Evolutionary conservation across 1,140 invertebrate species (phyloP), one percentile per base, ranked within the genome.

Genomic region (Ectropis grisescens): DNA sequence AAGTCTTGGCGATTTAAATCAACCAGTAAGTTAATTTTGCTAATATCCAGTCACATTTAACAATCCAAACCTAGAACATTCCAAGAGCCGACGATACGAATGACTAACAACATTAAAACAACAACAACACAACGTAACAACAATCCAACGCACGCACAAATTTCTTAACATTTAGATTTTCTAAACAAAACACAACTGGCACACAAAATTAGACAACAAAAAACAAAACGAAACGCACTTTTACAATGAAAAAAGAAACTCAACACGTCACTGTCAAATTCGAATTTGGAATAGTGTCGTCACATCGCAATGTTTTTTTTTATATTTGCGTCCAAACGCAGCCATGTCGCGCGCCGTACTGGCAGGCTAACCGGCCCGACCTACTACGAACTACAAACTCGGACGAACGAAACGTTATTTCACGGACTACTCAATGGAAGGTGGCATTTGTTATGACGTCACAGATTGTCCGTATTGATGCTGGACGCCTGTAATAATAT

Each of bases 291-390:
- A 47, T 2, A 58, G 60, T 43, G 32, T 39, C 41, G 48, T 51
- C 48, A n/a, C n/a, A n/a, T n/a, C 59, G 33, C 50, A 19, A 19
- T 51, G 9, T 27, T 35, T 49, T 43, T 54, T 47, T 47, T 51
- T 43, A 37, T 39, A 38, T 15, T 13, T 30, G 15, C 67, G 58
- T 58, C 55, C 31, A 37, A 14, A 34, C 57, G 39, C 39, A 41
- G 53, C 58, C 40, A 55, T 40, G 46, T 50, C 42, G 34, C 51
- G 54, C 56, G 60, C 53, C 51, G 44, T 47, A 70, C 66, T 70
- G 58, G 46, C 14, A 8, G 10, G 24, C 23, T 8, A 19, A 19
- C 16, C 41, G 34, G 47, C 47, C 38, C 38, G 22, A 13, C 38
- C 14, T 29, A 34, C 24, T 31, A 9, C 22, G 15, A 33, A 33